A percentile compares a stretch with the other conserved stretches of the same genome.
phyloP scores from a whole-genome alignment of 1,140 invertebrate genomes.

The Drosophila varians region DNA sequence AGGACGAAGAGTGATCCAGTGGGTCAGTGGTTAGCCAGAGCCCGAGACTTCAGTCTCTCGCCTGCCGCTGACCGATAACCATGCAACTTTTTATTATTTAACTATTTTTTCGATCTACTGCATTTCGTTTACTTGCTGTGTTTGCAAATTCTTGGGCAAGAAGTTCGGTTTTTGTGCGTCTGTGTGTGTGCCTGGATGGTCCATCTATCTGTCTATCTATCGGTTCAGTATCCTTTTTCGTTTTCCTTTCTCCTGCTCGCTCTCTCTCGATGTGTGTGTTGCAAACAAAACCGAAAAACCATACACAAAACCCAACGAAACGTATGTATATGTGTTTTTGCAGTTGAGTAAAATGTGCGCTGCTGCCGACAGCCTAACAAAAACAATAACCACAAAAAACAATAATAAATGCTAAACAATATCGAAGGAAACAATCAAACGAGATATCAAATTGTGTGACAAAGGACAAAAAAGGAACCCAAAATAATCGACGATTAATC shows the following conservation, averaged over 20 bases:
- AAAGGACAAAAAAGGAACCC: conserved; percentile 5
- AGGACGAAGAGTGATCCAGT: conserved; percentile 1
- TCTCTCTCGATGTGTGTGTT: neutral
- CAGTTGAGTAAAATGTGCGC: conserved; percentile 68
- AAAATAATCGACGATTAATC: conserved; percentile 23
- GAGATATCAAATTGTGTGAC: conserved; percentile 22
- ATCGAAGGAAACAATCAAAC: conserved; percentile 20
- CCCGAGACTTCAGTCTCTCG: conserved; percentile 25
- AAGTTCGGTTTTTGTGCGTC: conserved; percentile 11
- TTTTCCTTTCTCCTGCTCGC: neutral
- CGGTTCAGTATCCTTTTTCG: neutral
- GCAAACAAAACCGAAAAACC: neutral
- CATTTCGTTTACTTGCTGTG: conserved; percentile 9
- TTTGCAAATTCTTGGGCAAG: conserved; percentile 64
- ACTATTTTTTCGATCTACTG: neutral
- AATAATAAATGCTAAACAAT: conserved; percentile 26
- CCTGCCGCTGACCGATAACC: conserved; percentile 38
- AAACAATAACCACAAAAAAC: conserved; percentile 38
- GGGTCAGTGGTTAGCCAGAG: conserved; percentile 8
- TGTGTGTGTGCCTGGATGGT: conserved; percentile 5
- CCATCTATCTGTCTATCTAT: no score
- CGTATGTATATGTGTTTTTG: conserved; percentile 17
- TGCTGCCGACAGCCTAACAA: conserved; percentile 32
- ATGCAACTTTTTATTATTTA: conserved; percentile 13
- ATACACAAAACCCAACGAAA: conserved; percentile 3